These are phyloP conservation scores for Dreissena rostriformis DNA, from an alignment of 1,140 invertebrate genomes.

Conservation along the genomic window DNA sequence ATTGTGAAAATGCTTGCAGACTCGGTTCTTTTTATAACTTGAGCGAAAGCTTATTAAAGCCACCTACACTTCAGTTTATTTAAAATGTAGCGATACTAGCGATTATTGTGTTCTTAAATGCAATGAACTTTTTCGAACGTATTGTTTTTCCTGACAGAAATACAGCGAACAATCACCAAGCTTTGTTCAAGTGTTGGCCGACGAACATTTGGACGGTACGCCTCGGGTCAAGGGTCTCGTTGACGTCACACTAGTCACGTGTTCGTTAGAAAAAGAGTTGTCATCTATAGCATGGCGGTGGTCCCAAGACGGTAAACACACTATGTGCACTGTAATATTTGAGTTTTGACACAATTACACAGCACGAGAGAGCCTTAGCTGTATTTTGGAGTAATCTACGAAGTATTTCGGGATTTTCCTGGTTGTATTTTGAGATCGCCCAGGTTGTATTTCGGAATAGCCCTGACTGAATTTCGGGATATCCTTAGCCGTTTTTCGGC, in stretches of 20 bases:
- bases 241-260: slow-evolving; percentile 36
- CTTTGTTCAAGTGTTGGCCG: background rate
- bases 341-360: background rate
- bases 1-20: background rate
- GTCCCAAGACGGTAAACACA: slow-evolving; percentile 32
- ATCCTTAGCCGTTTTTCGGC: background rate
- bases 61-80: background rate
- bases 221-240: slow-evolving; percentile 21
- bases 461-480: background rate
- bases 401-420: background rate
- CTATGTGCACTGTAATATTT: background rate
- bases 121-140: background rate
- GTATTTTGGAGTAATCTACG: no score
- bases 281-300: slow-evolving; percentile 30
- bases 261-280: slow-evolving; percentile 29
- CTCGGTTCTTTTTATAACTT: no score
- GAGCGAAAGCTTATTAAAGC: no score
- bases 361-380: background rate
- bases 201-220: slow-evolving; percentile 11
- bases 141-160: background rate
- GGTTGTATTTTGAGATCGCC: background rate
- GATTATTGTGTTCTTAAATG: background rate
- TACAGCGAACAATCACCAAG: background rate
- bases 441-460: background rate
- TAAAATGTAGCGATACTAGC: background rate